phyloP scores from a whole-genome alignment of 2,888 invertebrate genomes.

The Tipula helvola region DNA sequence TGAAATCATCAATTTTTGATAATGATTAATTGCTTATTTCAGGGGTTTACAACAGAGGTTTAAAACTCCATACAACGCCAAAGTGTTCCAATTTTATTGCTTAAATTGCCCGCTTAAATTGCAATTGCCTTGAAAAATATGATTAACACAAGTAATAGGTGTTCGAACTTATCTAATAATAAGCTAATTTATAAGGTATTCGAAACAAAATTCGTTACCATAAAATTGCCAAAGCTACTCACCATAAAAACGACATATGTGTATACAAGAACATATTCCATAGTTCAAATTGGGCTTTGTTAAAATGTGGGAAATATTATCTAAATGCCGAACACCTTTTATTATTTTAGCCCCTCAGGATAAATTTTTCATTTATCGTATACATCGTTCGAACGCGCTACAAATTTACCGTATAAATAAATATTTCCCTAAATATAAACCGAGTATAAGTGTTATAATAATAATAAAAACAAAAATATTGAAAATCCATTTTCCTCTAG shows the following conservation, averaged over 20 bases:
- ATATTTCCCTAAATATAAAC: neutral
- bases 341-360: neutral
- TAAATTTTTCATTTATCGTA: neutral
- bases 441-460: neutral
- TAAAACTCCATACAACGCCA: no score
- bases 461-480: neutral
- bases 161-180: no score
- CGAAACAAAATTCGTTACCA: neutral
- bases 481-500: neutral
- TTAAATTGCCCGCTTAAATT: no score
- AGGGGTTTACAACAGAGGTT: no score
- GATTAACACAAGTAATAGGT: no score
- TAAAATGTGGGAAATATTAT: neutral
- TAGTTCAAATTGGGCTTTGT: neutral
- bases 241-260: neutral
- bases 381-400: neutral
- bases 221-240: neutral
- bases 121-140: no score
- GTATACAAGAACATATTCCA: neutral
- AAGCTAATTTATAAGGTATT: no score
- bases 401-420: neutral
- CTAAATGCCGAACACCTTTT: neutral
- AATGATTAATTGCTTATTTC: no score
- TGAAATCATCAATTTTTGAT: no score
- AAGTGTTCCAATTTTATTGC: no score